These are phyloP conservation scores for Petrocephalus sullivani DNA, from an alignment of 2,797 vertebrate genomes.

Conservation along the genomic window DNA sequence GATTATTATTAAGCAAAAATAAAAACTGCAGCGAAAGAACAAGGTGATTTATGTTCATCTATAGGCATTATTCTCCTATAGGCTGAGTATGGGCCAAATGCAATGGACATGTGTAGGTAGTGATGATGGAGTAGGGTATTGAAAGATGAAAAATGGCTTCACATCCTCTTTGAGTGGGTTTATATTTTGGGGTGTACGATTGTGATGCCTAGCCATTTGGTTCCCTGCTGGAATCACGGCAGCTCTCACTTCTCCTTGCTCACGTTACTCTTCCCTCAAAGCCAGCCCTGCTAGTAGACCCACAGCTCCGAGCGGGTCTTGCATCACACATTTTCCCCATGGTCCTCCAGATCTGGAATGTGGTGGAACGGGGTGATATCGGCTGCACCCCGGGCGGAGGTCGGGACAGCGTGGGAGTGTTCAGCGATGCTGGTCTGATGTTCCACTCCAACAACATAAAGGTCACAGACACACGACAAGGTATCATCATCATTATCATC, in stretches of 20 bases:
- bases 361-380: slow-evolving; percentile 61
- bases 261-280: neutral
- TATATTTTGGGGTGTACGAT: neutral
- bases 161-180: neutral
- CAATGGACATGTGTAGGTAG: neutral
- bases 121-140: neutral
- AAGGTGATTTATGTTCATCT: neutral
- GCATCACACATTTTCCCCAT: neutral
- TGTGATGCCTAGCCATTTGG: neutral
- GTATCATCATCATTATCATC: neutral
- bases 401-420: slow-evolving; percentile 42
- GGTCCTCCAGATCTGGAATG: slow-evolving; percentile 64
- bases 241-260: neutral
- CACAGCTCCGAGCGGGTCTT: neutral
- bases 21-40: neutral
- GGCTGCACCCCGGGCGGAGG: slow-evolving; percentile 68
- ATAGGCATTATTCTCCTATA: neutral
- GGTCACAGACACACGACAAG: slow-evolving; percentile 43
- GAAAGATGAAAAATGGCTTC: neutral
- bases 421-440: slow-evolving; percentile 65
- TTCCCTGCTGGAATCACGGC: neutral
- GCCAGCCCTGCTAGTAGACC: neutral
- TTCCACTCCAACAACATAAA: slow-evolving; percentile 48
- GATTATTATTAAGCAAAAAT: neutral
- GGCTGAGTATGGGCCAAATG: neutral